Evolutionary conservation across 2,113 vertebrate genomes (phyloP).

Genomic region (Aythya baeri): DNA sequence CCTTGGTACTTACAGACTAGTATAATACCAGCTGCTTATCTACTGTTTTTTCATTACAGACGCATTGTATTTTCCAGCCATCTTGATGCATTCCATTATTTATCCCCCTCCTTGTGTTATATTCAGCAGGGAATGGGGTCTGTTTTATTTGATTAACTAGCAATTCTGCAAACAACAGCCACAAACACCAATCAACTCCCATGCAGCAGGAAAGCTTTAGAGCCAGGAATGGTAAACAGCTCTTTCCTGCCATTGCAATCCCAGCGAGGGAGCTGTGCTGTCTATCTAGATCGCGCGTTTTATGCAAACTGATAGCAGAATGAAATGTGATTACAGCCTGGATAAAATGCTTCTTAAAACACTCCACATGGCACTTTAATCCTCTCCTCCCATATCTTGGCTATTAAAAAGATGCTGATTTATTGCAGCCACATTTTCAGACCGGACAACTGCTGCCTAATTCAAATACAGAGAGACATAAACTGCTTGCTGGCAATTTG

Average conservation of each 20-base stretch:
- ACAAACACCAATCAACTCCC: slow-evolving; percentile 35
- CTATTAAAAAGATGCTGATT: slow-evolving; percentile 45
- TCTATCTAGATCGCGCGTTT: not conserved
- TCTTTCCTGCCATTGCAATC: not conserved
- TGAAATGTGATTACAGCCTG: slow-evolving; percentile 29
- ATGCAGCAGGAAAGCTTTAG: not conserved
- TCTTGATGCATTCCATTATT: slow-evolving; percentile 21
- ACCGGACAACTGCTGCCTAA: slow-evolving; percentile 6
- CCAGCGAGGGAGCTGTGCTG: not conserved
- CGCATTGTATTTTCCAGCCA: slow-evolving; percentile 26
- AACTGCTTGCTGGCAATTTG: slow-evolving; percentile 25
- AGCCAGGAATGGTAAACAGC: slow-evolving; percentile 27
- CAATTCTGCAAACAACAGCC: slow-evolving; percentile 33
- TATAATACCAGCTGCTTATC: slow-evolving; percentile 31
- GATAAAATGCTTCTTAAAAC: slow-evolving; percentile 39
- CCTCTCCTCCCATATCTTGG: not conserved
- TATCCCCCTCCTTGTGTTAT: not conserved
- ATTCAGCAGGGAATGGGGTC: slow-evolving; percentile 10
- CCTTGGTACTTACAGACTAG: not conserved
- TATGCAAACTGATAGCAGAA: slow-evolving; percentile 22
- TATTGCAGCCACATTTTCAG: slow-evolving; percentile 39
- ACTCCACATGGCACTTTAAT: not conserved
- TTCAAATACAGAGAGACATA: slow-evolving; percentile 12
- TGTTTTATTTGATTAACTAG: slow-evolving; percentile 52
- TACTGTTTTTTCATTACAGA: slow-evolving; percentile 33